A percentile compares a stretch with the other conserved stretches of the same genome.
These are phyloP conservation scores for Oxystoma pomonae DNA, from an alignment of 2,888 invertebrate species.

Conservation along the genomic window DNA sequence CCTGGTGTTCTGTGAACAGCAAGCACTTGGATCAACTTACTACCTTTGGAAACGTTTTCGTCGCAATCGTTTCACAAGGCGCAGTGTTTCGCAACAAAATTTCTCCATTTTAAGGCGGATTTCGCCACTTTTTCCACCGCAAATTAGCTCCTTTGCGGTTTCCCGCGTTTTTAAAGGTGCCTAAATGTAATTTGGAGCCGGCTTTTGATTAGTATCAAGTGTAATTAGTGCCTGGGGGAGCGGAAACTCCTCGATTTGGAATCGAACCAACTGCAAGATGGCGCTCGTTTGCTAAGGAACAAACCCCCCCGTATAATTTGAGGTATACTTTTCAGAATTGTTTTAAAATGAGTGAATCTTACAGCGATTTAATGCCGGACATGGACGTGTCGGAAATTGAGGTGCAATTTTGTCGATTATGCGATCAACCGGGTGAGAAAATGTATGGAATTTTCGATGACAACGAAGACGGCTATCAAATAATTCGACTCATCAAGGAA, in stretches of 20 bases:
- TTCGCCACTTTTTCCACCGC: not conserved
- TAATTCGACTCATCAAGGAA: conserved; percentile 44
- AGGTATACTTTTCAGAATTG: too few species aligned
- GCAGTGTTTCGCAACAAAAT: not conserved
- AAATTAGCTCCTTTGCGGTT: not conserved
- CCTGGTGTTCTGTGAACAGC: not conserved
- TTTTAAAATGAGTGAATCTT: not conserved
- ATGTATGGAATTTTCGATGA: conserved; percentile 45
- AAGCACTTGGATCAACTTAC: not conserved
- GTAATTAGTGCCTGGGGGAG: too few species aligned
- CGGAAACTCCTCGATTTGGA: too few species aligned
- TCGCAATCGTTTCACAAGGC: not conserved
- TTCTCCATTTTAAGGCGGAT: not conserved
- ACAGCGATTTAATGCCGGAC: not conserved
- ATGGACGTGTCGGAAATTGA: conserved; percentile 23
- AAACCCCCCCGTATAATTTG: too few species aligned
- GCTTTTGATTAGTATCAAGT: not conserved
- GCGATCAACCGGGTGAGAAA: conserved; percentile 39
- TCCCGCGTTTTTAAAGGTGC: not conserved
- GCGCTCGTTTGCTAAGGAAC: too few species aligned
- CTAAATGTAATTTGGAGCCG: not conserved
- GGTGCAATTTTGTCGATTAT: conserved; percentile 42
- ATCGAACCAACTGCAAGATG: too few species aligned
- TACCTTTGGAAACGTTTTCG: not conserved
- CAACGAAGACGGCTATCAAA: conserved; percentile 42